Percentiles rank a stretch among this genome's conserved stretches.
Evolutionary conservation across 23 tunicate genomes (phyloP).

Genomic region (Oikopleura dioica): DNA sequence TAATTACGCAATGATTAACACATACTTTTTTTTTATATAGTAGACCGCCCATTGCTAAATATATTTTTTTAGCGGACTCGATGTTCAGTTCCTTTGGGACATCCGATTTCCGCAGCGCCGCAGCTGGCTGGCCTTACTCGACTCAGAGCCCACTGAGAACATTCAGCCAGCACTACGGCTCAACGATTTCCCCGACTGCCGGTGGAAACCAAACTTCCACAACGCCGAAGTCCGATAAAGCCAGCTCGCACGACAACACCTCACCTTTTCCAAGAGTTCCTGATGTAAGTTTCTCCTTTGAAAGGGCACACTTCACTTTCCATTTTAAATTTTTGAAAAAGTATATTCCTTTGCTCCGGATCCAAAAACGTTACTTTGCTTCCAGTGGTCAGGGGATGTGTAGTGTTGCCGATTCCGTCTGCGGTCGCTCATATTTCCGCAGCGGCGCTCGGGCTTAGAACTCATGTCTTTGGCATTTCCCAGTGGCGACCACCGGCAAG

Average conservation of each 20-base stretch:
- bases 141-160: background rate
- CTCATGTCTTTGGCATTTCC: no score
- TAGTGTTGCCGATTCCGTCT: no score
- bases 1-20: no score
- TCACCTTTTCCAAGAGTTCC: background rate
- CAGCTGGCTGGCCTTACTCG: background rate
- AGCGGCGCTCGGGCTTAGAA: no score
- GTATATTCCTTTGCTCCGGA: background rate
- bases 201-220: background rate
- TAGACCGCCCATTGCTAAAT: no score
- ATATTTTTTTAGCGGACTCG: background rate
- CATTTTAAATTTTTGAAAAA: background rate
- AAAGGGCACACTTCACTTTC: background rate
- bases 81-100: background rate
- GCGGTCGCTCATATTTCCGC: no score
- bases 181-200: background rate
- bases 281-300: background rate
- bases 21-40: no score
- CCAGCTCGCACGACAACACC: background rate
- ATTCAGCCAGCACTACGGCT: background rate
- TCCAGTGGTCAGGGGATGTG: no score
- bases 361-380: no score
- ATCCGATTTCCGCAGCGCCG: background rate
- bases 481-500: no score
- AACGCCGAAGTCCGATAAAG: background rate